phyloP scores from a whole-genome alignment of 1,140 invertebrate genomes.

The Bombus cullumanus region DNA sequence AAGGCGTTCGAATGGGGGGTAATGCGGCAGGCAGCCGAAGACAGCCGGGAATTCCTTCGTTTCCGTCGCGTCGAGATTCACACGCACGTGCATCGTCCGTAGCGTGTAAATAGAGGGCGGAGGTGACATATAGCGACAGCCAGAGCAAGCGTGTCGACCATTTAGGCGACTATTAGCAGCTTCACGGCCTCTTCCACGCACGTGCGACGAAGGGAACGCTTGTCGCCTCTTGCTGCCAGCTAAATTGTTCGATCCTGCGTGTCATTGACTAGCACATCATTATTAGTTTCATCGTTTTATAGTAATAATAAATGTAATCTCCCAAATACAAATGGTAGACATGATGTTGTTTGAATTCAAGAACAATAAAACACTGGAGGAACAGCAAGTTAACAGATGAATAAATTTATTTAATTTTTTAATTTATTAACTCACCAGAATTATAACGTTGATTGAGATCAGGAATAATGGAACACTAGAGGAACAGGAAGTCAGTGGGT shows the following conservation, averaged over 20 bases:
- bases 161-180: constrained; percentile 75
- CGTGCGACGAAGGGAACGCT: constrained; percentile 22
- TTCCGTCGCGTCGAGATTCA: constrained; percentile 56
- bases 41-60: constrained; percentile 28
- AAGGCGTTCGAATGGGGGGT: background rate
- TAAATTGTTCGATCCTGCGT: background rate
- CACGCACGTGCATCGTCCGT: constrained; percentile 61
- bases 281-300: background rate
- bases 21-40: background rate
- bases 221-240: background rate
- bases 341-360: too few relatives aligned
- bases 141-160: constrained; percentile 64
- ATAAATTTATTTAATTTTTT: background rate
- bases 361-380: too few relatives aligned
- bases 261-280: background rate
- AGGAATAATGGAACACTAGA: background rate
- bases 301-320: too few relatives aligned
- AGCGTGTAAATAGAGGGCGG: constrained; percentile 63
- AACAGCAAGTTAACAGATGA: background rate
- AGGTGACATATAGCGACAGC: constrained; percentile 71
- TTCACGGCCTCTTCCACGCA: constrained; percentile 58
- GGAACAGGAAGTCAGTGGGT: background rate
- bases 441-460: background rate
- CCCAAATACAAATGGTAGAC: background rate
- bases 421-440: background rate